Evolutionary conservation across 2,113 vertebrate genomes (phyloP).

Genomic region (Odobenus rosmarus): DNA sequence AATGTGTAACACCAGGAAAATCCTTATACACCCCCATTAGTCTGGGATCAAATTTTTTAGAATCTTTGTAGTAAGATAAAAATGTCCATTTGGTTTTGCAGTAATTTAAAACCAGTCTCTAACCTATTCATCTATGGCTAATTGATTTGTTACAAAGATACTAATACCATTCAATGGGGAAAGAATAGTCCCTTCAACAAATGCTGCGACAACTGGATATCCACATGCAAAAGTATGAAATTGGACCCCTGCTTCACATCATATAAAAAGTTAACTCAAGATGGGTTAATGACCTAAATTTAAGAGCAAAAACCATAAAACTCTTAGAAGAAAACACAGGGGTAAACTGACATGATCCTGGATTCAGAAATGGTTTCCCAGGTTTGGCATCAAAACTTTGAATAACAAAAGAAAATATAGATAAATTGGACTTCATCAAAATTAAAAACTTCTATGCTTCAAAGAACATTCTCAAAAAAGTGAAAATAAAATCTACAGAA

Average conservation of each 20-base stretch:
- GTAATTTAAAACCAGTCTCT: neutral
- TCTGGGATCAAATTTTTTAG: neutral
- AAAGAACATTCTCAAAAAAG: neutral
- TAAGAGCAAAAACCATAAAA: neutral
- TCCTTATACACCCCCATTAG: neutral
- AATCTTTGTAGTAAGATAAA: neutral
- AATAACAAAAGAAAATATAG: neutral
- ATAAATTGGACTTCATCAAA: neutral
- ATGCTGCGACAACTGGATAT: neutral
- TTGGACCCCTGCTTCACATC: neutral
- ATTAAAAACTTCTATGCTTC: neutral
- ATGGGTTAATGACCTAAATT: neutral
- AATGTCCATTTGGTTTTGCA: neutral
- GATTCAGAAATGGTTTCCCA: slow-evolving; percentile 2
- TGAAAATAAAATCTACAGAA: neutral
- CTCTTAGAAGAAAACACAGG: neutral
- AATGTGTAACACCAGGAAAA: neutral
- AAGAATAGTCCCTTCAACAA: neutral
- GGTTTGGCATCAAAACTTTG: neutral
- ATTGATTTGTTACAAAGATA: neutral
- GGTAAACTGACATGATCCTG: neutral
- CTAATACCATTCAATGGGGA: neutral
- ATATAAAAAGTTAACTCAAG: neutral
- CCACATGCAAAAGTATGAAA: neutral
- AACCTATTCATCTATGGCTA: neutral